Percentiles rank a stretch among this genome's conserved stretches.
These are phyloP conservation scores for Neoarius graeffei DNA, from an alignment of 2,113 vertebrate species.

Conservation along the genomic window DNA sequence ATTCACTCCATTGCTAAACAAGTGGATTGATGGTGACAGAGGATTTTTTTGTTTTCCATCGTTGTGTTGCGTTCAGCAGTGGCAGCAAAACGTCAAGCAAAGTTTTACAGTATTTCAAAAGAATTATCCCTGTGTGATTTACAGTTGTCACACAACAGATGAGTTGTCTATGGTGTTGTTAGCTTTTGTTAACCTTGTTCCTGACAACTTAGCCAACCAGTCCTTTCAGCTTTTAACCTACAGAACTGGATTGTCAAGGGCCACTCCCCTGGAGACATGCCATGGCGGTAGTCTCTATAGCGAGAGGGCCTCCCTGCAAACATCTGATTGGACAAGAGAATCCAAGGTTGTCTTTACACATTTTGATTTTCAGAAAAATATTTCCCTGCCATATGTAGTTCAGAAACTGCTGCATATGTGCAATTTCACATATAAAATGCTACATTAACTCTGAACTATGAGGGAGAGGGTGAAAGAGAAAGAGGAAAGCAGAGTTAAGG, in stretches of 20 bases:
- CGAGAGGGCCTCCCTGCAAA: slow-evolving; percentile 22
- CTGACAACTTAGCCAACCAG: slow-evolving; percentile 35
- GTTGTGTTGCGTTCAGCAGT: not conserved
- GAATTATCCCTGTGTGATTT: slow-evolving; percentile 5
- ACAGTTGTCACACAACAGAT: slow-evolving; percentile 1
- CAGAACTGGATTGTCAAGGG: slow-evolving; percentile 48
- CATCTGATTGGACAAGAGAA: slow-evolving; percentile 21
- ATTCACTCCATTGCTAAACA: slow-evolving; percentile 30
- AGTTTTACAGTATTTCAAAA: not conserved
- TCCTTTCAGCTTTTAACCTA: slow-evolving; percentile 36
- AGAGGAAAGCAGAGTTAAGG: not conserved
- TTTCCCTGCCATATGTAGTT: not conserved
- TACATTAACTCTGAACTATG: not conserved
- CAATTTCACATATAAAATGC: slow-evolving; percentile 10
- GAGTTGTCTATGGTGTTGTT: not conserved
- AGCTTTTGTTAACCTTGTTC: slow-evolving; percentile 13
- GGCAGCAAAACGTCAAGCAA: not conserved
- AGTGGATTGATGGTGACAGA: slow-evolving; percentile 6
- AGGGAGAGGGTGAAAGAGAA: slow-evolving; percentile 3
- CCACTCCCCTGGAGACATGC: slow-evolving; percentile 43
- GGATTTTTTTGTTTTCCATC: slow-evolving; percentile 20
- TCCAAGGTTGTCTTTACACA: not conserved
- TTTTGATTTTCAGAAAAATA: slow-evolving; percentile 19
- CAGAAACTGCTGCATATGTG: not conserved
- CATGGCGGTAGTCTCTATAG: slow-evolving; percentile 46